Percentiles rank a stretch among this genome's conserved stretches.
Evolutionary conservation across 2,797 vertebrate genomes (phyloP).

Genomic region (Diceros bicornis): DNA sequence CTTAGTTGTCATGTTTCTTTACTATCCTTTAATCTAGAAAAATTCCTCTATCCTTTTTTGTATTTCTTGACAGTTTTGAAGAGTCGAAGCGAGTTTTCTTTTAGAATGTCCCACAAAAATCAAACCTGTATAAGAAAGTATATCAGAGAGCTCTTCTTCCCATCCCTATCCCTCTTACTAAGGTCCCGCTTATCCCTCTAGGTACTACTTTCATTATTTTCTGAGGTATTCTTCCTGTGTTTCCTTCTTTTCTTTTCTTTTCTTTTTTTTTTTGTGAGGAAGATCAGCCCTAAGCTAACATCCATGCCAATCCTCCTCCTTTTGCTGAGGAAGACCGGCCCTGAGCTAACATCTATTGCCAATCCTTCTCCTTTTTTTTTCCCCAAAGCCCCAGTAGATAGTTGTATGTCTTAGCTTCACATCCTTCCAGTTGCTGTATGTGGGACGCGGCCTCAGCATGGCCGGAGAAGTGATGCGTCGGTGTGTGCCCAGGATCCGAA

Average conservation of each 20-base stretch:
- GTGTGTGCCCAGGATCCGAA: too few species aligned
- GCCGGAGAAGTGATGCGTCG: too few species aligned
- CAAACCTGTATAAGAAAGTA: neutral
- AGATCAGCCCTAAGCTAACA: too few species aligned
- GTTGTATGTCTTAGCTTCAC: too few species aligned
- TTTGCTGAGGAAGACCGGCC: too few species aligned
- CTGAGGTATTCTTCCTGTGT: neutral
- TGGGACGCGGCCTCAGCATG: too few species aligned
- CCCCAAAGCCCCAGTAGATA: too few species aligned
- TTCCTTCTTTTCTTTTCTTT: neutral
- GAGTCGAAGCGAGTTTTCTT: conserved; percentile 8
- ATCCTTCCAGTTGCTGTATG: too few species aligned
- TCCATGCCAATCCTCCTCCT: too few species aligned
- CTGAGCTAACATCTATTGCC: too few species aligned
- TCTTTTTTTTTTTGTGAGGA: too few species aligned
- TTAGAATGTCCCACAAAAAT: neutral
- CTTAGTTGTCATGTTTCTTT: conserved; percentile 19
- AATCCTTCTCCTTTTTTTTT: too few species aligned
- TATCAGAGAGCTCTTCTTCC: neutral
- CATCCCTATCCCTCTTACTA: neutral
- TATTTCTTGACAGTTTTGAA: conserved; percentile 10
- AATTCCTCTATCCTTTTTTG: neutral
- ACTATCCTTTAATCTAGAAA: conserved; percentile 3
- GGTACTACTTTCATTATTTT: neutral
- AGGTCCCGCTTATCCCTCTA: neutral